A percentile compares a stretch with the other conserved stretches of the same genome.
Evolutionary conservation across 2,888 invertebrate species (phyloP).

Genomic region (Harmothoe impar): DNA sequence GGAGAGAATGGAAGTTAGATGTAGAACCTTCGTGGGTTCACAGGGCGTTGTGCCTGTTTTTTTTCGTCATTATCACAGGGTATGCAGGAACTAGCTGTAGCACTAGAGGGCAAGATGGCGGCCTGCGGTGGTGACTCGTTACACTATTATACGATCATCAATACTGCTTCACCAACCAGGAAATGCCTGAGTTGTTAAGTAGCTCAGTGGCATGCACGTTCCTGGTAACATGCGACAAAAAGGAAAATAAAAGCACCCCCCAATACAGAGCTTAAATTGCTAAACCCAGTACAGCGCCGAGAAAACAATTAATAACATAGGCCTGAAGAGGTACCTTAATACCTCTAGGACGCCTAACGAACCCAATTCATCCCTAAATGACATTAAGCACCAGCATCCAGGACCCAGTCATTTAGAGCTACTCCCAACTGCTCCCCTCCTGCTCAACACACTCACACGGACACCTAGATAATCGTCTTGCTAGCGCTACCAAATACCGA

Average conservation of each 20-base stretch:
- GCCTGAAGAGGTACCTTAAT: conserved; percentile 3
- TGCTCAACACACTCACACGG: conserved; percentile 15
- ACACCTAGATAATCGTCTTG: background rate
- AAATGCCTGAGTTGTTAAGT: conserved; percentile 14
- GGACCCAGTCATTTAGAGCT: conserved; percentile 26
- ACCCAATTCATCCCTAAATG: conserved; percentile 29
- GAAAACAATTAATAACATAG: background rate
- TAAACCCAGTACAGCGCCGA: background rate
- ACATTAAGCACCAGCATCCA: conserved; percentile 25
- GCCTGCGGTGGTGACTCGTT: no score
- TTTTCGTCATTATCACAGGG: no score
- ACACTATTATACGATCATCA: no score
- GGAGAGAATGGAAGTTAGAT: no score
- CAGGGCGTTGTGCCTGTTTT: no score
- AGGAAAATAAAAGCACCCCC: background rate
- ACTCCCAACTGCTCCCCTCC: background rate
- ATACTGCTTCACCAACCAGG: background rate
- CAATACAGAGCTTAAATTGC: background rate
- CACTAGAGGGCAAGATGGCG: no score
- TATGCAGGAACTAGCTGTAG: no score
- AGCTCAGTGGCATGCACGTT: background rate
- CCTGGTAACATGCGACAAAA: background rate
- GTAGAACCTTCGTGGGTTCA: no score
- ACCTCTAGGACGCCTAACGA: background rate
- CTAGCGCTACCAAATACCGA: no score